Conservation (phyloP, 2,113 vertebrate genomes). For the Halcyon malimbica region DNA sequence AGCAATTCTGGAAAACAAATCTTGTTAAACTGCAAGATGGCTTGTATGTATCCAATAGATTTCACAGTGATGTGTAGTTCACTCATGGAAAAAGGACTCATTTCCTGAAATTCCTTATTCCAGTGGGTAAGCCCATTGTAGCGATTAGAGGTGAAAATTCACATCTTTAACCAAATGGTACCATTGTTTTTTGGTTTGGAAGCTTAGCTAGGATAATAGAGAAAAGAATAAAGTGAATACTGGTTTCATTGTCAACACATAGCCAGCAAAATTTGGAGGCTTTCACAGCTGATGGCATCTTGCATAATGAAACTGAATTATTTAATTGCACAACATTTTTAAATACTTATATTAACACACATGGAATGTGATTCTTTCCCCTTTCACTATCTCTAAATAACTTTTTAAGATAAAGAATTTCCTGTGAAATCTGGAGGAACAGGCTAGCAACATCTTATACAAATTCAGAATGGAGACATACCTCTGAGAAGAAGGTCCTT, state of each 20-base stretch:
- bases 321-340: neutral
- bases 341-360: neutral
- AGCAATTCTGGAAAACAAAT: neutral
- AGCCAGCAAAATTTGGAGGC: neutral
- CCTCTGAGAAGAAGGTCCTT: neutral
- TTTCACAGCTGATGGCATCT: neutral
- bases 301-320: neutral
- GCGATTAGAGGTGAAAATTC: neutral
- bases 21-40: neutral
- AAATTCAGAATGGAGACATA: neutral
- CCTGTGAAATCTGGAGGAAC: neutral
- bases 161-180: neutral
- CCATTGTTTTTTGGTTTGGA: neutral
- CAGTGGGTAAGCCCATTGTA: neutral
- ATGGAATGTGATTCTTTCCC: neutral
- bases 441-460: neutral
- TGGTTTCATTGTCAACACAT: rapidly evolving
- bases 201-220: neutral
- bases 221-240: neutral
- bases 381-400: neutral
- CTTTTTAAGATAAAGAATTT: neutral
- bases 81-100: neutral
- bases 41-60: neutral
- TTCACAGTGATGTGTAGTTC: neutral
- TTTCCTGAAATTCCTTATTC: neutral